Evolutionary conservation across 2,888 invertebrate genomes (phyloP).

Genomic region (Erebia ligea): DNA sequence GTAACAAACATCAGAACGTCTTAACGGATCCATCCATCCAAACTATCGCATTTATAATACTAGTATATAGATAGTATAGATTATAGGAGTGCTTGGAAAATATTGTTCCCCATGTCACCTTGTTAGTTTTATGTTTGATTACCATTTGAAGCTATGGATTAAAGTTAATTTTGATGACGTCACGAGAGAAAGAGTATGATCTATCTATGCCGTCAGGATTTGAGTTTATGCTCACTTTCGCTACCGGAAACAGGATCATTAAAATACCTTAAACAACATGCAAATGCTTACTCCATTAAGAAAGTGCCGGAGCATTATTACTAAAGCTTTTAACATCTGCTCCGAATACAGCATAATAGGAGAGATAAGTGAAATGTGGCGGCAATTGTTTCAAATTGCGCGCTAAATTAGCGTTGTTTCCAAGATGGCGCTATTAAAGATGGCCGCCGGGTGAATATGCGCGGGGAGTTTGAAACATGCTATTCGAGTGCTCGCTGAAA

Average conservation of each 20-base stretch:
- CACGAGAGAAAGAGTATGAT: no score
- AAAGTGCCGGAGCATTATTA: slow-evolving; percentile 10
- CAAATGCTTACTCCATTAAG: slow-evolving; percentile 12
- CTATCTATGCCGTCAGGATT: not conserved
- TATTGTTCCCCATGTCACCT: no score
- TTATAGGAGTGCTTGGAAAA: no score
- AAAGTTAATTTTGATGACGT: no score
- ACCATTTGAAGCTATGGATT: no score
- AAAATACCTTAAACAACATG: slow-evolving; percentile 16
- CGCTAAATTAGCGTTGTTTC: slow-evolving; percentile 24
- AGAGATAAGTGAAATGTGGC: slow-evolving; percentile 23
- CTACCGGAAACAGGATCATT: slow-evolving; percentile 3
- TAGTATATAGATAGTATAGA: no score
- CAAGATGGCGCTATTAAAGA: slow-evolving; percentile 25
- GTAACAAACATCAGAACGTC: no score
- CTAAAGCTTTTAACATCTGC: slow-evolving; percentile 17
- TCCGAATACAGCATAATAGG: slow-evolving; percentile 16
- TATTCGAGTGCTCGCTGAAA: not conserved
- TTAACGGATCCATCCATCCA: no score
- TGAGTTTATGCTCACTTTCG: not conserved
- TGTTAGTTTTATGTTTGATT: no score
- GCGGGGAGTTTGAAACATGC: not conserved
- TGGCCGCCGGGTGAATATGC: slow-evolving; percentile 15
- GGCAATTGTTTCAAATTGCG: slow-evolving; percentile 23
- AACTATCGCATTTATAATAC: no score